These are phyloP conservation scores for Hypothenemus hampei DNA, from an alignment of 1,140 invertebrate genomes.

Conservation along the genomic window DNA sequence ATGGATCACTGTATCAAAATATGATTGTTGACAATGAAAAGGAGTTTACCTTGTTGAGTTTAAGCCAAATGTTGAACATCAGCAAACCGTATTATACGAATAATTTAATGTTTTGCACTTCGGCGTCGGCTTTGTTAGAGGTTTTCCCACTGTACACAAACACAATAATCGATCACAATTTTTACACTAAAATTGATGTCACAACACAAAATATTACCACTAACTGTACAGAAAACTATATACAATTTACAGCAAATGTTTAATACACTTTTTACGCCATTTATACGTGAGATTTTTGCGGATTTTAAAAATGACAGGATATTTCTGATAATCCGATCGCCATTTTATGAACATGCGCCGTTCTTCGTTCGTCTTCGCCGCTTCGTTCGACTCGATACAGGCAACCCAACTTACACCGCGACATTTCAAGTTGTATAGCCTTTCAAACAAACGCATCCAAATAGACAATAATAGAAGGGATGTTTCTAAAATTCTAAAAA, in stretches of 20 bases:
- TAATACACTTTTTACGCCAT: conserved; percentile 44
- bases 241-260: conserved; percentile 46
- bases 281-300: conserved; percentile 43
- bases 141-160: conserved; percentile 41
- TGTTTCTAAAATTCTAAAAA: too few relatives aligned
- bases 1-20: conserved; percentile 17
- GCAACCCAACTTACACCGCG: too few relatives aligned
- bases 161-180: conserved; percentile 42
- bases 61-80: conserved; percentile 29
- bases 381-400: not conserved
- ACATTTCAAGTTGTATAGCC: not conserved
- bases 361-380: not conserved
- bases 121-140: conserved; percentile 43
- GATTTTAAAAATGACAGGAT: conserved; percentile 46
- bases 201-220: conserved; percentile 48
- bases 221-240: conserved; percentile 48
- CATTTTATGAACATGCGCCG: conserved; percentile 41
- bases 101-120: conserved; percentile 33
- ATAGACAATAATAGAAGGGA: too few relatives aligned
- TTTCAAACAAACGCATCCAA: too few relatives aligned
- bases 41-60: conserved; percentile 36
- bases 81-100: conserved; percentile 39
- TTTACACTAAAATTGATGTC: conserved; percentile 39
- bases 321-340: conserved; percentile 40
- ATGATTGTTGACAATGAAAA: conserved; percentile 6